Conservation (phyloP, 2,113 vertebrate genomes). For the Vulpes vulpes region DNA sequence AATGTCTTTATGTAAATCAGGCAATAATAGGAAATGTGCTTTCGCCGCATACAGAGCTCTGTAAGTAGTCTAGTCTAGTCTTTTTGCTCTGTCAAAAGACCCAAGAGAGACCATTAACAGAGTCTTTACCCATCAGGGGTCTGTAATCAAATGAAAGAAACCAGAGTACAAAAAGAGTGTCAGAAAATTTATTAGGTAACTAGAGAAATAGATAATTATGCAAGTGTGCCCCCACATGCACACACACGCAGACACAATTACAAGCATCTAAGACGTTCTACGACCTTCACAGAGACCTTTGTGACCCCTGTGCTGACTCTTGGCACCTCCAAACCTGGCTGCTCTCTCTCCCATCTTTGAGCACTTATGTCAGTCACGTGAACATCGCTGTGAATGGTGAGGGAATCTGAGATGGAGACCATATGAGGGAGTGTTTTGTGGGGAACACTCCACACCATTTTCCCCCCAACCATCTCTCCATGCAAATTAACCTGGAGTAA, state of each 20-base stretch:
- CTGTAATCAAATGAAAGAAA: background rate
- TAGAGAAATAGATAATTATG: background rate
- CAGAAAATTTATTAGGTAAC: background rate
- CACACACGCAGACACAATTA: background rate
- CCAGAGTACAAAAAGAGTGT: background rate
- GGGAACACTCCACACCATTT: background rate
- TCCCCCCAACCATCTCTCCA: background rate
- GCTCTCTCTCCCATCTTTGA: background rate
- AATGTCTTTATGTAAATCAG: background rate
- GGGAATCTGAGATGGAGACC: background rate
- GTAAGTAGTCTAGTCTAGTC: background rate
- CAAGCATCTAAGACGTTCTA: background rate
- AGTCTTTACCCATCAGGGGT: background rate
- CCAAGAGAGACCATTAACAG: background rate
- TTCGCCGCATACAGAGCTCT: background rate
- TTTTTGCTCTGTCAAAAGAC: background rate
- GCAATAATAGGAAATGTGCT: background rate
- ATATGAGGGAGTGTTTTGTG: background rate
- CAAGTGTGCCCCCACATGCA: background rate
- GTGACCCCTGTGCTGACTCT: background rate
- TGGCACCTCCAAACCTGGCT: background rate
- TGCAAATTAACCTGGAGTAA: background rate
- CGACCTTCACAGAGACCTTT: background rate
- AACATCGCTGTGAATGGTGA: background rate
- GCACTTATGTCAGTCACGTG: background rate